These are phyloP conservation scores for Pinctada fucata DNA, from an alignment of 2,888 invertebrate species.

Conservation along the genomic window DNA sequence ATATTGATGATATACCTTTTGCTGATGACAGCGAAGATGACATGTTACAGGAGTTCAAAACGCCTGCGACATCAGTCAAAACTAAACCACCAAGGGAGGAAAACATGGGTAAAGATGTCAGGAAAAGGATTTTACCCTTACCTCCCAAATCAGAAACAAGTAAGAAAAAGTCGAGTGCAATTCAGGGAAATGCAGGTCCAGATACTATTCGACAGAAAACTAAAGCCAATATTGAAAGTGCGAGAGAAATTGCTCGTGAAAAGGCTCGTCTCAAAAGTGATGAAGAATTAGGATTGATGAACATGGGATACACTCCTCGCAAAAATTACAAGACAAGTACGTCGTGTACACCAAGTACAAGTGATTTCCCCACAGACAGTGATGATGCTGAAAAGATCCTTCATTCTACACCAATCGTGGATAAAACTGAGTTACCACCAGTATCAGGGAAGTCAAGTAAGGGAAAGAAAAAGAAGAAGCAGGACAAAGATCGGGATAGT, in stretches of 20 bases:
- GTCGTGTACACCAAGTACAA: constrained; percentile 50
- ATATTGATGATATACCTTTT: constrained; percentile 69
- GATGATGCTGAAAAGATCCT: constrained; percentile 48
- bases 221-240: constrained; percentile 61
- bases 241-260: constrained; percentile 80
- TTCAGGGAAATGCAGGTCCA: constrained; percentile 77
- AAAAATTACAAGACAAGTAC: constrained; percentile 28
- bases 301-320: constrained; percentile 42
- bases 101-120: constrained; percentile 42
- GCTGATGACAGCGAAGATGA: constrained; percentile 69
- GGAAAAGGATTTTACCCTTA: constrained; percentile 63
- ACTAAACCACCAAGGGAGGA: constrained; percentile 40
- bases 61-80: constrained; percentile 66
- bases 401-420: constrained; percentile 45
- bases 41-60: constrained; percentile 59
- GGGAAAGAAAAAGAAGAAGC: constrained; percentile 53
- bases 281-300: constrained; percentile 82
- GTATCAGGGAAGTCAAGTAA: constrained; percentile 43
- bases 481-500: constrained; percentile 42
- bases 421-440: constrained; percentile 43
- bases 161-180: constrained; percentile 77
- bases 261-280: constrained; percentile 85
- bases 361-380: constrained; percentile 59
- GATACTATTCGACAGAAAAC: constrained; percentile 61
- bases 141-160: constrained; percentile 46